Evolutionary conservation across 2,888 invertebrate species (phyloP).

Genomic region (Amiota communis): DNA sequence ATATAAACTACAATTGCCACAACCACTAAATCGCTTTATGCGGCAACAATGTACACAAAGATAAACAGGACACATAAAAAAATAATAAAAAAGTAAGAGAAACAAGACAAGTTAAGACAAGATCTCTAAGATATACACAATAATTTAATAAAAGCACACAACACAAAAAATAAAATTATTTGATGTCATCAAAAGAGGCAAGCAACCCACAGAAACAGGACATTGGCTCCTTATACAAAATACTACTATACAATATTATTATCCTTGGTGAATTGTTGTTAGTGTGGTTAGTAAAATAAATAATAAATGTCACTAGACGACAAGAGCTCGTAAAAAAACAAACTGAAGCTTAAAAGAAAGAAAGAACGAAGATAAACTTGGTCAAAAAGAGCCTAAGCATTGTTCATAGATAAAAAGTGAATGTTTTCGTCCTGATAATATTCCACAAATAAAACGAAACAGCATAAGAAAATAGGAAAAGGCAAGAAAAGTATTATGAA

Average conservation of each 20-base stretch:
- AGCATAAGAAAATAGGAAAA: background rate
- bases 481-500: conserved; percentile 24
- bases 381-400: conserved; percentile 13
- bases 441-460: conserved; percentile 19
- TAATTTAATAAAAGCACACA: conserved; percentile 58
- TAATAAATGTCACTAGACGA: conserved; percentile 48
- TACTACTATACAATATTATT: background rate
- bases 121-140: conserved; percentile 23
- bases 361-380: conserved; percentile 2
- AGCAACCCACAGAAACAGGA: background rate
- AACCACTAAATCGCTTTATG: background rate
- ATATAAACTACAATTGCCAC: background rate
- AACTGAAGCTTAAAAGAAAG: conserved; percentile 32
- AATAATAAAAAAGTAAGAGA: conserved; percentile 30
- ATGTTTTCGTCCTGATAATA: conserved; percentile 19
- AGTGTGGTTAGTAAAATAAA: conserved; percentile 24
- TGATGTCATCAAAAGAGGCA: background rate
- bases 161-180: conserved; percentile 28
- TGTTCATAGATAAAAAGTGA: background rate
- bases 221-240: background rate
- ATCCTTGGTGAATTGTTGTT: background rate
- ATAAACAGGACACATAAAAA: conserved; percentile 1
- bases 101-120: too few species aligned
- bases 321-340: conserved; percentile 50
- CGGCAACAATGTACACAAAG: background rate